phyloP scores from a whole-genome alignment of 2,888 invertebrate species.

The Apomyelois bistriatella region DNA sequence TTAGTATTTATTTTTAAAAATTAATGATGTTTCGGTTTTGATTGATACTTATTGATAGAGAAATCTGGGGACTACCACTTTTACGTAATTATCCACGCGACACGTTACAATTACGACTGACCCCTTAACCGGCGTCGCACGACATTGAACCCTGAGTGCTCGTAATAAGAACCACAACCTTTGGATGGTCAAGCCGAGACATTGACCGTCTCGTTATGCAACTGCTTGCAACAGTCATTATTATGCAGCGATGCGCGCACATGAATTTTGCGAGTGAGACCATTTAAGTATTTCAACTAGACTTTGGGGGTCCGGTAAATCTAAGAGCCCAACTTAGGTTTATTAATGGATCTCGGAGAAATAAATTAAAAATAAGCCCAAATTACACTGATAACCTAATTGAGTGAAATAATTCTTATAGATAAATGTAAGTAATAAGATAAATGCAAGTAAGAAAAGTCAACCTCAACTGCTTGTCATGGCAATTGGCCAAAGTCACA shows the following conservation, averaged over 20 bases:
- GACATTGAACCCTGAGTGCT: background rate
- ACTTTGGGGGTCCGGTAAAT: too few species aligned
- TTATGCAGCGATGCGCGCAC: background rate
- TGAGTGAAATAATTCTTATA: too few species aligned
- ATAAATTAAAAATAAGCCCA: too few species aligned
- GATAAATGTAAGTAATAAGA: too few species aligned
- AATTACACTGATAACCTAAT: too few species aligned
- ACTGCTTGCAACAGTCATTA: constrained; percentile 13
- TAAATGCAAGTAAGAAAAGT: too few species aligned
- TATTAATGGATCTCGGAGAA: too few species aligned
- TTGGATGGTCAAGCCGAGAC: constrained; percentile 17
- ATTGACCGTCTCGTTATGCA: constrained; percentile 23
- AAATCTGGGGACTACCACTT: background rate
- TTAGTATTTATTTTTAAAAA: background rate
- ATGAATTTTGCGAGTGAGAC: too few species aligned
- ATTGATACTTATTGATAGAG: background rate
- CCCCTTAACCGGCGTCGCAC: background rate
- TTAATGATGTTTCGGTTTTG: background rate
- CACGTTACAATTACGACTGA: constrained; percentile 3
- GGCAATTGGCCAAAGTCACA: too few species aligned
- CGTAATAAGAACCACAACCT: constrained; percentile 13
- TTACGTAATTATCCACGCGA: background rate
- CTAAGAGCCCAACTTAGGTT: too few species aligned
- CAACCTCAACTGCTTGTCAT: too few species aligned
- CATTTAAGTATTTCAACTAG: too few species aligned